Evolutionary conservation across 2,888 invertebrate genomes (phyloP), one percentile per base, ranked within the genome.

Genomic region (Clusia tigrina): DNA sequence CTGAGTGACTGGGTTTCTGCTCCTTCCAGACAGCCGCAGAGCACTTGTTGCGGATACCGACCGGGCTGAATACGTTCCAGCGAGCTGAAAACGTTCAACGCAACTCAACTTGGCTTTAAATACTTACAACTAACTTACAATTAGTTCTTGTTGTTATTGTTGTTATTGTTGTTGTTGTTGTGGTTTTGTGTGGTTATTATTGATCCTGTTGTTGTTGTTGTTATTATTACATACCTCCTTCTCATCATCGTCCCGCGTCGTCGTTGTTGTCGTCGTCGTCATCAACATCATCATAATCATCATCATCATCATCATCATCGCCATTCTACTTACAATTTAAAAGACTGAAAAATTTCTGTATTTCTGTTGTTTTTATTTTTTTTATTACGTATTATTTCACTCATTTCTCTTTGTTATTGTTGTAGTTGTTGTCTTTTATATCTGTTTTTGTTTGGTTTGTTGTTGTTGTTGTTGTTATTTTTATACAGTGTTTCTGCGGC

Each of bases 331-430:
- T 32, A 32, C 32, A 12, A 32, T n/a, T 15, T 42, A 10, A 15
- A 10, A n/a, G n/a, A 42, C 42, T 10, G 42, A 42, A n/a, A n/a
- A n/a, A 15, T 42, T 42, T 17, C n/a, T 42, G 48, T 22, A 22
- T 15, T 48, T 53, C 52, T 53, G 24, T 54, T 60, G 24, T 38
- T 22, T 37, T 23, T 24, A 10, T 53, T 54, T 42, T n/a, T 60
- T 18, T 59, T 24, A 37, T 52, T 46, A 52, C n/a, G n/a, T 54
- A 54, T 26, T 42, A 42, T 17, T 54, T 26, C 24, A 23, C 22
- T 53, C 42, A 23, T 24, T 42, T 46, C n/a, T 6, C 32, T 32
- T 32, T 32, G 10, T 42, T 42, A n/a, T 42, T 42, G 10, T 54
- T 55, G 26, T 42, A 51, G 37, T 2, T 37, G 52, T 48, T 18